These are phyloP conservation scores for Mus spicilegus DNA, from an alignment of 2,113 vertebrate species.

Conservation along the genomic window DNA sequence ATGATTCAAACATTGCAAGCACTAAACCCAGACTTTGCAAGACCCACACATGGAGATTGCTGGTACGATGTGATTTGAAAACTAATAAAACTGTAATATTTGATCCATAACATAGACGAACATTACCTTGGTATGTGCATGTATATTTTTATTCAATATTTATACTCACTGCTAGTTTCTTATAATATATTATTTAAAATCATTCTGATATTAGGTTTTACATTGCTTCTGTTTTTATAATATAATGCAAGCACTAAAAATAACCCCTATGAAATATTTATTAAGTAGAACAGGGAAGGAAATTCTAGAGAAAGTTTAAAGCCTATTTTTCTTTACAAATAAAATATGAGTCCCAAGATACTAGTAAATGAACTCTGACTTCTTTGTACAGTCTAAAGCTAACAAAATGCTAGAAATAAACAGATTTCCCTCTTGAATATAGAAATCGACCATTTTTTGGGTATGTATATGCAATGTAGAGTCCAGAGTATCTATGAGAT, in stretches of 20 bases:
- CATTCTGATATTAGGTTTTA: conserved; percentile 18
- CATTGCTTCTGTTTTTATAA: background rate
- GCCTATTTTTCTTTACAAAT: background rate
- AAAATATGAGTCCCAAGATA: conserved; percentile 5
- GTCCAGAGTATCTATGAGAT: background rate
- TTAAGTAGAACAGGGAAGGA: background rate
- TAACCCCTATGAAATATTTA: background rate
- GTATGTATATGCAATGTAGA: background rate
- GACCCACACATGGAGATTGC: background rate
- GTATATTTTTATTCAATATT: background rate
- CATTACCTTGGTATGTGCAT: background rate
- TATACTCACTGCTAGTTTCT: background rate
- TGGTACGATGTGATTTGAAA: background rate
- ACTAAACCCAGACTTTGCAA: background rate
- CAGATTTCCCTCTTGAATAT: background rate
- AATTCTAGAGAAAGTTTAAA: background rate
- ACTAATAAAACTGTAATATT: conserved; percentile 10
- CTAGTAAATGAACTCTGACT: conserved; percentile 18
- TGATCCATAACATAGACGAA: background rate
- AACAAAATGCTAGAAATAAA: background rate
- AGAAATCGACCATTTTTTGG: background rate
- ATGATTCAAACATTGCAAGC: background rate
- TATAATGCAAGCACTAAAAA: background rate
- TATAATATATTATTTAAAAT: conserved; percentile 21
- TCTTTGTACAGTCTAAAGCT: background rate